These are phyloP conservation scores for Lasioglossum morio DNA, from an alignment of 2,888 invertebrate species.

Conservation along the genomic window DNA sequence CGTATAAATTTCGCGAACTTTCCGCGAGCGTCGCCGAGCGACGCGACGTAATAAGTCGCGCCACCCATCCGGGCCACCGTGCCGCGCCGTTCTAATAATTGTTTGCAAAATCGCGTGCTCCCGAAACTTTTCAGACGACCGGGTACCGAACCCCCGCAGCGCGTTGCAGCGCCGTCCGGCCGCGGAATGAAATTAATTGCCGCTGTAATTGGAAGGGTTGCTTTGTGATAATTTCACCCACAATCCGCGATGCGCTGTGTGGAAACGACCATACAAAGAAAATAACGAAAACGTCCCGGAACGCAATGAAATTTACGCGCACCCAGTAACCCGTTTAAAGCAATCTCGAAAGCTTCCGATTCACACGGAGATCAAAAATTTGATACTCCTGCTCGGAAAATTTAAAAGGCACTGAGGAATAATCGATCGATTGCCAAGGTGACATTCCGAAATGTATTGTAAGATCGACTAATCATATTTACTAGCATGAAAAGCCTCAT, in stretches of 20 bases:
- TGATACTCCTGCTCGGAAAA: not conserved
- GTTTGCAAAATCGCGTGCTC: constrained; percentile 41
- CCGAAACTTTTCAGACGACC: constrained; percentile 41
- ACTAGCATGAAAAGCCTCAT: too few relatives aligned
- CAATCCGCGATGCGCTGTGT: not conserved
- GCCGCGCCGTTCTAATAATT: constrained; percentile 37
- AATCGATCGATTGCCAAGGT: too few relatives aligned
- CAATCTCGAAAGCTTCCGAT: not conserved
- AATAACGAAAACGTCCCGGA: not conserved
- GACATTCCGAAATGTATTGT: too few relatives aligned
- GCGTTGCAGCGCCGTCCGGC: not conserved
- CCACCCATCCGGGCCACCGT: not conserved
- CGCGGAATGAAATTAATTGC: constrained; percentile 49
- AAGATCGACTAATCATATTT: too few relatives aligned
- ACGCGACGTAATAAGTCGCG: not conserved
- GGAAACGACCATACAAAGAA: not conserved
- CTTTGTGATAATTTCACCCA: constrained; percentile 34
- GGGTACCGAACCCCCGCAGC: constrained; percentile 20
- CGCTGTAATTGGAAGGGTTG: constrained; percentile 50
- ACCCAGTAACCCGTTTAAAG: not conserved
- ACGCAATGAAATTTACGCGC: not conserved
- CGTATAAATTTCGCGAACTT: constrained; percentile 27
- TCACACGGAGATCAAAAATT: not conserved
- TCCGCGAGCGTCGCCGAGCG: not conserved
- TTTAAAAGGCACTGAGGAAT: too few relatives aligned